Percentiles rank a stretch among this genome's conserved stretches.
These are phyloP conservation scores for Stegana nigrithorax DNA, from an alignment of 2,888 invertebrate genomes.

Conservation along the genomic window DNA sequence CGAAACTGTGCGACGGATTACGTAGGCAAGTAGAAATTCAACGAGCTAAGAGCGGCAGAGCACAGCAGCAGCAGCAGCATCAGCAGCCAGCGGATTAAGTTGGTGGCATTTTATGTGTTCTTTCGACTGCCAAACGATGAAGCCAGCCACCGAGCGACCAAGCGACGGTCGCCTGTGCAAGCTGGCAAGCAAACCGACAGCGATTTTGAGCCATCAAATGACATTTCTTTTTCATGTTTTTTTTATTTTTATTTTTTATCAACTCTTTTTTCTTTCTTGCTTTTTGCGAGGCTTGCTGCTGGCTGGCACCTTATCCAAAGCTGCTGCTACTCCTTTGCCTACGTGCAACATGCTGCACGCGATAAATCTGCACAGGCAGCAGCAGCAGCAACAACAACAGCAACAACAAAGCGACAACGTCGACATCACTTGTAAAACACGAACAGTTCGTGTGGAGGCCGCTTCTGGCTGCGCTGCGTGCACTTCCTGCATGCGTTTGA, in stretches of 20 bases:
- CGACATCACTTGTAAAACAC: too few relatives aligned
- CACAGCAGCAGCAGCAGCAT: neutral
- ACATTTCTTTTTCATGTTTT: neutral
- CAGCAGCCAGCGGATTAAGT: conserved; percentile 11
- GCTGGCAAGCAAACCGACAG: neutral
- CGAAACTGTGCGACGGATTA: conserved; percentile 4
- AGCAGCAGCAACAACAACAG: too few relatives aligned
- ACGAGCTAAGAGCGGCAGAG: neutral
- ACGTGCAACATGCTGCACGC: conserved; percentile 7
- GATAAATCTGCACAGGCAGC: conserved; percentile 7
- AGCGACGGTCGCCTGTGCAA: neutral
- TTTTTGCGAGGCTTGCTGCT: neutral
- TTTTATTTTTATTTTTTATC: neutral
- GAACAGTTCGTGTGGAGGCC: too few relatives aligned
- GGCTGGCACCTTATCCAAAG: too few relatives aligned
- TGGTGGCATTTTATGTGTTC: conserved; percentile 14
- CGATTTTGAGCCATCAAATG: conserved; percentile 7
- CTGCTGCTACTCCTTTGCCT: neutral
- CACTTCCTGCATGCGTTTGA: conserved; percentile 5
- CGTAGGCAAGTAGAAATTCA: neutral
- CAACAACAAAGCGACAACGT: too few relatives aligned
- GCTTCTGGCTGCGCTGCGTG: neutral
- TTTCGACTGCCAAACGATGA: neutral
- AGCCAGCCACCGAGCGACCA: neutral
- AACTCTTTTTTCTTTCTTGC: neutral